Conservation (phyloP, 2,797 vertebrate genomes). For the Antrozous pallidus region DNA sequence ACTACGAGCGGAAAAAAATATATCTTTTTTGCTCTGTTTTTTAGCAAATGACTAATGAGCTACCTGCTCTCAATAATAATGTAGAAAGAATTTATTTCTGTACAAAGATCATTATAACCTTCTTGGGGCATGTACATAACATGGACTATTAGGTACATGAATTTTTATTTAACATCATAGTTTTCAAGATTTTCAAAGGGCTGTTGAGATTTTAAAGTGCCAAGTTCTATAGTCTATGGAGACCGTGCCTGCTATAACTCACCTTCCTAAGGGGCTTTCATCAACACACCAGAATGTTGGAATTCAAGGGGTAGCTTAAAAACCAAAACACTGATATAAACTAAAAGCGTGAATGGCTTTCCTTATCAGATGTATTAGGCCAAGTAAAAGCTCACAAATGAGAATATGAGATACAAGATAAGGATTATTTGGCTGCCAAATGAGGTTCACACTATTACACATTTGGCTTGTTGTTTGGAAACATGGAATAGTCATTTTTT, state of each 20-base stretch:
- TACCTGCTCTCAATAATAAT: not conserved
- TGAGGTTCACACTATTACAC: not conserved
- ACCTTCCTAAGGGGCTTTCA: not conserved
- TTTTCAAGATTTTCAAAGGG: not conserved
- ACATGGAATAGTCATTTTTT: not conserved
- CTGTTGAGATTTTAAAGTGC: not conserved
- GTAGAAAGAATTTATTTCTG: not conserved
- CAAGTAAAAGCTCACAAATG: conserved; percentile 29
- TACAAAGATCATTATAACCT: not conserved
- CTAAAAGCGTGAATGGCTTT: not conserved
- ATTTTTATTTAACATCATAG: not conserved
- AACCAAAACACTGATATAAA: not conserved
- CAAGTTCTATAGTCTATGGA: not conserved
- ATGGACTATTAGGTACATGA: not conserved
- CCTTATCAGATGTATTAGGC: not conserved
- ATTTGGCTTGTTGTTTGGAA: not conserved
- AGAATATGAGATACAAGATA: not conserved
- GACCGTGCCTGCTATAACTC: not conserved
- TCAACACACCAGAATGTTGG: not conserved
- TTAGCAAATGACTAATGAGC: not conserved
- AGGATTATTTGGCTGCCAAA: not conserved
- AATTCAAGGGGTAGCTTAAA: conserved; percentile 1
- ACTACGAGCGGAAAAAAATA: not conserved
- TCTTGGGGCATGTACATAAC: not conserved
- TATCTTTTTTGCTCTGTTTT: not conserved